Evolutionary conservation across 2,797 vertebrate species (phyloP), one percentile per base, ranked within the genome.

Genomic region (Malurus leucopterus): DNA sequence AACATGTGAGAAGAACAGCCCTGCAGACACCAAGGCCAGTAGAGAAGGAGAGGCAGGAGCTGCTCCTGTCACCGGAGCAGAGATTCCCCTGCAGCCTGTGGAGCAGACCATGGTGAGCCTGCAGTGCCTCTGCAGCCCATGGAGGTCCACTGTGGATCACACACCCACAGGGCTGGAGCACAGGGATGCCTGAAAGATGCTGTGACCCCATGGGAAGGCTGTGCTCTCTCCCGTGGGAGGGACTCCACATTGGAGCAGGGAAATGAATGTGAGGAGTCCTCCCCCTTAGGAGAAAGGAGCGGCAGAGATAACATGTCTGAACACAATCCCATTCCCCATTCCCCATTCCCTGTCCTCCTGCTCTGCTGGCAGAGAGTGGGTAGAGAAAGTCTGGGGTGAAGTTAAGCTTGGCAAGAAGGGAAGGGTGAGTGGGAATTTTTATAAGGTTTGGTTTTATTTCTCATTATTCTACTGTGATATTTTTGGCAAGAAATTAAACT

Each of bases 281-380:
- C 20, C 8, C 0, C 32, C 17, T 32, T 30, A 22, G 32, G 30
- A 59, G 18, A 30, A 59, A 41, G 40, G 22, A 23, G 26, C 0
- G 0, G 38, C 24, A 41, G 40, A 50, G 36, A 43, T 32, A 18
- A 22, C 6, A 8, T 43, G 30, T 62, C 38, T 27, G 75, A 65
- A 22, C 21, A 53, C 26, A 53, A 16, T 8, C 4, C 23, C 32
- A 38, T 46, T 59, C 26, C 14, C 44, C 22, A 23, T 36, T 36
- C 36, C 36, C 15, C 46, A 26, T 30, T 38, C 14, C n/a, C 8
- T 22, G 13, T 32, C 29, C 59, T 29, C 41, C 61, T 72, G 59
- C 21, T 1, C 43, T 64, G 11, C 11, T 16, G 38, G 20, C 51
- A 73, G 38, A 58, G 69, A 43, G 11, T 30, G 50, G n/a, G 36